These are phyloP conservation scores for Anagrus nilaparvatae DNA, from an alignment of 1,140 invertebrate species.

Conservation along the genomic window DNA sequence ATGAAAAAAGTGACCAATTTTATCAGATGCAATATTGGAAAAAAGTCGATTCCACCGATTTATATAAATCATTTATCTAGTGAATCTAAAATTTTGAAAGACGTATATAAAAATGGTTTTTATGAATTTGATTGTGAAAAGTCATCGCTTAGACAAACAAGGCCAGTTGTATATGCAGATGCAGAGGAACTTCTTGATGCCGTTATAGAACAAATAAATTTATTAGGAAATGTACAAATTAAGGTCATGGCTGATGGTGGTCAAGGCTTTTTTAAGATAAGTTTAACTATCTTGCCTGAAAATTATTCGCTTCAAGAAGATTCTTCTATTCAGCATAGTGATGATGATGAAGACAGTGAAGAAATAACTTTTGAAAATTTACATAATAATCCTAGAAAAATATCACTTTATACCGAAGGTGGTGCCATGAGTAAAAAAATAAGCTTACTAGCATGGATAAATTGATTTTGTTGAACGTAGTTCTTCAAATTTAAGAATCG, in stretches of 20 bases:
- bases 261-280: conserved; percentile 7
- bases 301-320: neutral
- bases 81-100: conserved; percentile 5
- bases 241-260: conserved; percentile 9
- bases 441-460: conserved; percentile 1
- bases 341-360: too few species aligned
- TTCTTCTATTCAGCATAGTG: too few species aligned
- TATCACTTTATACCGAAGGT: too few species aligned
- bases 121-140: conserved; percentile 8
- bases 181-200: neutral
- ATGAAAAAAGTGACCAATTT: conserved; percentile 11
- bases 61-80: conserved; percentile 3
- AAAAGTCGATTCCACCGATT: conserved; percentile 1
- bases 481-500: conserved; percentile 3
- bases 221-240: conserved; percentile 1
- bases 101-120: conserved; percentile 1
- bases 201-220: neutral
- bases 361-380: neutral
- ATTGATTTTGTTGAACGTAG: conserved; percentile 4
- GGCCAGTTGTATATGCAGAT: conserved; percentile 3
- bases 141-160: neutral
- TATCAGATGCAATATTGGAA: conserved; percentile 3
- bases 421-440: too few species aligned
- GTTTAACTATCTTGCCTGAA: conserved; percentile 4
- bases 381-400: too few species aligned